A percentile compares a stretch with the other conserved stretches of the same genome.
phyloP scores from a whole-genome alignment of 2,113 vertebrate species.

The Osmerus mordax region DNA sequence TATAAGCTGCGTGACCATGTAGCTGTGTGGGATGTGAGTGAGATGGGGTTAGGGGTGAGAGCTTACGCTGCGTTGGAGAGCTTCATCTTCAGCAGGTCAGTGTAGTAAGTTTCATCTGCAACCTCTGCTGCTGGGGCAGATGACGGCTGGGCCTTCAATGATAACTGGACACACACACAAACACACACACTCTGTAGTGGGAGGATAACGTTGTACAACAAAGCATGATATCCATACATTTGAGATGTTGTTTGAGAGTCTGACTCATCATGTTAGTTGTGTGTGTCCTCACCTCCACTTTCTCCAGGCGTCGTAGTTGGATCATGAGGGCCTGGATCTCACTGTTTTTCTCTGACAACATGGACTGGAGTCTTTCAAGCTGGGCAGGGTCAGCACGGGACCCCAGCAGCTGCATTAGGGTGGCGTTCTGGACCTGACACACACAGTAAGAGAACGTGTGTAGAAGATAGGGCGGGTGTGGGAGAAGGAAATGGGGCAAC shows the following conservation, averaged over 20 bases:
- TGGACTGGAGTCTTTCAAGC: slow-evolving; percentile 85
- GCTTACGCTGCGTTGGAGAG: slow-evolving; percentile 85
- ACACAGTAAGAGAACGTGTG: neutral
- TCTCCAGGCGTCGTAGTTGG: slow-evolving; percentile 85
- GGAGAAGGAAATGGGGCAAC: too few relatives aligned
- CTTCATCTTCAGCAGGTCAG: slow-evolving; percentile 87
- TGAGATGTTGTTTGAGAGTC: too few relatives aligned
- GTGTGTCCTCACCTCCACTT: slow-evolving; percentile 74
- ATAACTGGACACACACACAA: slow-evolving; percentile 52
- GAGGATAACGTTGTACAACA: neutral
- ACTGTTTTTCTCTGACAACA: slow-evolving; percentile 88
- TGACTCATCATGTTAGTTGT: too few relatives aligned
- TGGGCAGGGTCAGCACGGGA: slow-evolving; percentile 85
- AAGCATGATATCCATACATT: neutral
- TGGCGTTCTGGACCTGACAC: slow-evolving; percentile 85
- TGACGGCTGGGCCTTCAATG: slow-evolving; percentile 53
- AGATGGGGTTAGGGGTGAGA: neutral
- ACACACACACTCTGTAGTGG: neutral
- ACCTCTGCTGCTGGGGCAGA: slow-evolving; percentile 32
- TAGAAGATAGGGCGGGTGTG: neutral
- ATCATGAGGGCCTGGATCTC: slow-evolving; percentile 86
- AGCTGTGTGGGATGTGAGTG: neutral
- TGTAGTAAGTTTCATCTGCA: slow-evolving; percentile 81
- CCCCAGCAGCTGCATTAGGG: slow-evolving; percentile 87
- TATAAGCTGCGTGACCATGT: too few relatives aligned